phyloP scores from a whole-genome alignment of 1,140 invertebrate species.

The Linepithema humile region DNA sequence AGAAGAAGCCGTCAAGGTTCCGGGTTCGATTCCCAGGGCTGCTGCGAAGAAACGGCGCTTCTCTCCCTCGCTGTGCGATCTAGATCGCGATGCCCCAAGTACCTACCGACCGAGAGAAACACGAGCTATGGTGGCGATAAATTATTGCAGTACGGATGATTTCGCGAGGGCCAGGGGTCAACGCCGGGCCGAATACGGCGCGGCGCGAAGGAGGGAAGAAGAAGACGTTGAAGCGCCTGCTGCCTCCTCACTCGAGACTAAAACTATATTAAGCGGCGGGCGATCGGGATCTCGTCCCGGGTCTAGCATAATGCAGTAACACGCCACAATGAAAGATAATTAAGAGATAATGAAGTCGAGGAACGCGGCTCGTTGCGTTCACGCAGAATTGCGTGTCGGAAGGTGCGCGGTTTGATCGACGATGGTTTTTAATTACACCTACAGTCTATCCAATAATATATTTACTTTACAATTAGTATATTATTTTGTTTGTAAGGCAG shows the following conservation, averaged over 20 bases:
- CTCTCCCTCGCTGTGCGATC: slow-evolving; percentile 71
- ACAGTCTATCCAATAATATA: background rate
- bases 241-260: slow-evolving; percentile 13
- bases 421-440: background rate
- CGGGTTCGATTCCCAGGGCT: slow-evolving; percentile 81
- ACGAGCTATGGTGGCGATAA: slow-evolving; percentile 77
- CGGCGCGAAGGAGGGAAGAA: slow-evolving; percentile 88
- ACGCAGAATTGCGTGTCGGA: background rate
- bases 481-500: background rate
- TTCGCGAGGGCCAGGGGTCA: slow-evolving; percentile 71
- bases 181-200: slow-evolving; percentile 62
- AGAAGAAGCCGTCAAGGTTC: slow-evolving; percentile 66
- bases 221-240: slow-evolving; percentile 15
- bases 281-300: slow-evolving; percentile 55
- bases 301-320: slow-evolving; percentile 35
- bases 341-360: slow-evolving; percentile 35
- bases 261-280: slow-evolving; percentile 8
- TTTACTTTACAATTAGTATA: background rate
- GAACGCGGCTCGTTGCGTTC: background rate
- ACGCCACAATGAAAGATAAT: slow-evolving; percentile 26
- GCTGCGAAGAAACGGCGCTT: slow-evolving; percentile 69
- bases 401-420: background rate
- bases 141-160: slow-evolving; percentile 79
- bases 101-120: slow-evolving; percentile 58
- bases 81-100: slow-evolving; percentile 74